Evolutionary conservation across 2,888 invertebrate genomes (phyloP).

Genomic region (Pristionchus exspectatus): DNA sequence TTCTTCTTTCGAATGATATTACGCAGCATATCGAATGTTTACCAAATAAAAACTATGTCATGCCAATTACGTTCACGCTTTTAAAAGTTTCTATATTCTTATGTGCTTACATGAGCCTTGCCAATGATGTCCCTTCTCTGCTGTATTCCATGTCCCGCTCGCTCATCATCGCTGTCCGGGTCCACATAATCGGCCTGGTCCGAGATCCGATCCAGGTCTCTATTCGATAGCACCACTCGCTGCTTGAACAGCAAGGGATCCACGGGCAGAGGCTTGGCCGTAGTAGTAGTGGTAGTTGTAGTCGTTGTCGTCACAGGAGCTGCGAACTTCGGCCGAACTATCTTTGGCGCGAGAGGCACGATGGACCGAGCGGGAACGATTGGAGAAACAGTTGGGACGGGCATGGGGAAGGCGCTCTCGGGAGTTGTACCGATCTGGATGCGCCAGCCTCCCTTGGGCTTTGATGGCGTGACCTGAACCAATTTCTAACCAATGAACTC

Average conservation of each 20-base stretch:
- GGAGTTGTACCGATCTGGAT: constrained; percentile 40
- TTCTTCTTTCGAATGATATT: too few species aligned
- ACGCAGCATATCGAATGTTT: too few species aligned
- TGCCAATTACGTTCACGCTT: not conserved
- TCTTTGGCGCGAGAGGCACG: not conserved
- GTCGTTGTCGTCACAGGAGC: not conserved
- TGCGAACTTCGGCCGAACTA: not conserved
- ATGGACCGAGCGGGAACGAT: not conserved
- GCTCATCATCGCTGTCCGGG: not conserved
- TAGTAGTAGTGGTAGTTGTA: not conserved
- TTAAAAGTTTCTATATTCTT: not conserved
- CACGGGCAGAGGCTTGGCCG: not conserved
- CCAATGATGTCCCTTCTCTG: constrained; percentile 47
- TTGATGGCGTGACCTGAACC: not conserved
- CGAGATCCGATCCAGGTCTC: constrained; percentile 9
- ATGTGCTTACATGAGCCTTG: not conserved
- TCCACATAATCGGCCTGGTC: constrained; percentile 46
- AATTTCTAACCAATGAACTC: not conserved
- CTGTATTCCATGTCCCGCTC: not conserved
- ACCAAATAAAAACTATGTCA: too few species aligned
- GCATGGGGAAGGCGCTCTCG: not conserved
- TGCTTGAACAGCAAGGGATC: constrained; percentile 50
- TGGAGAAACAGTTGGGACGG: not conserved
- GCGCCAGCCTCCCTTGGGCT: constrained; percentile 1
- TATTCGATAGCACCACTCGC: not conserved